Conservation (phyloP, 2,113 vertebrate genomes). For the Tupaia chinensis region DNA sequence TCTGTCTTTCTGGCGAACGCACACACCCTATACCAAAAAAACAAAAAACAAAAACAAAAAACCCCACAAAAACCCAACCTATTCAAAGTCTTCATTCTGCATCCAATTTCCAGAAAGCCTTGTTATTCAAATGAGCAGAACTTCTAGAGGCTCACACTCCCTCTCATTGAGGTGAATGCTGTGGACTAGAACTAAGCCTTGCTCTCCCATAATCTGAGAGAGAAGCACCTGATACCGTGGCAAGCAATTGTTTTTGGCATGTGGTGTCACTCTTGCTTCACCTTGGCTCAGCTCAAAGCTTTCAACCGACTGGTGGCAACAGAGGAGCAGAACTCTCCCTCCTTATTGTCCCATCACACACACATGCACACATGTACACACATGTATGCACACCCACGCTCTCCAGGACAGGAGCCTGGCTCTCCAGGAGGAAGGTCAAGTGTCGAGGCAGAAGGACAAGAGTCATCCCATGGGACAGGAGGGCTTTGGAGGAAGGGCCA, state of each 20-base stretch:
- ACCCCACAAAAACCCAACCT: no score
- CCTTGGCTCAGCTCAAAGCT: background rate
- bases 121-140: background rate
- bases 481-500: background rate
- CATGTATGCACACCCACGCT: rapidly evolving
- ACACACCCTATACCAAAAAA: no score
- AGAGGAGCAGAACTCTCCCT: background rate
- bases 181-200: rapidly evolving
- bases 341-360: rapidly evolving
- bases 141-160: background rate
- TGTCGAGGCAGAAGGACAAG: background rate
- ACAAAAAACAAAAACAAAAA: no score
- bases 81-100: background rate
- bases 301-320: background rate
- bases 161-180: rapidly evolving
- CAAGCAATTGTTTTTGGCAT: background rate
- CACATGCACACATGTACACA: rapidly evolving
- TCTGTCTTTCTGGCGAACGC: no score
- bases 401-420: background rate
- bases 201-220: background rate
- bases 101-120: background rate
- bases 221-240: background rate
- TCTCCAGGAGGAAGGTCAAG: background rate
- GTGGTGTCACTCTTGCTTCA: slow-evolving; percentile 10
- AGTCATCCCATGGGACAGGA: no score